phyloP scores from a whole-genome alignment of 37 sponge, comb jelly and placozoan species.

The Ianthella basta region DNA sequence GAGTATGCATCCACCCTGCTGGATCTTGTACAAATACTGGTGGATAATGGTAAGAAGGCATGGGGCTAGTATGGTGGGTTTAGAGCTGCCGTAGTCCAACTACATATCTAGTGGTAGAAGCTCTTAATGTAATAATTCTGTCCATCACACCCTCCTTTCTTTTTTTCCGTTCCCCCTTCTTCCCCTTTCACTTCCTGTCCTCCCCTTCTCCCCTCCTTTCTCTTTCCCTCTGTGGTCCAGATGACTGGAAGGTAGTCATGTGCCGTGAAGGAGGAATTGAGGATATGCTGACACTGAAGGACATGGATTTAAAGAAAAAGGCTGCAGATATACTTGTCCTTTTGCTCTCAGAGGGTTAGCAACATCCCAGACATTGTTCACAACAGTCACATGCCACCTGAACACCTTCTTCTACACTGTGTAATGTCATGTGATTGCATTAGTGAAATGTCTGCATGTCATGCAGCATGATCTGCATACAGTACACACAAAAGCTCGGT shows the following conservation, averaged over 20 bases:
- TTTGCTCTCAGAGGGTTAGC: constrained; percentile 34
- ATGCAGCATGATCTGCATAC: neutral
- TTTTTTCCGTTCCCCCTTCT: neutral
- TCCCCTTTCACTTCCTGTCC: too few species aligned
- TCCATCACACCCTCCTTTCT: neutral
- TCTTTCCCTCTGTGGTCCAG: constrained; percentile 18
- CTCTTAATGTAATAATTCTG: too few species aligned
- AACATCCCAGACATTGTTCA: neutral
- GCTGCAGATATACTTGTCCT: constrained; percentile 42
- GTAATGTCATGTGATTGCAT: too few species aligned
- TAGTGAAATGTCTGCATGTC: neutral
- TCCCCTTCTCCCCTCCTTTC: too few species aligned
- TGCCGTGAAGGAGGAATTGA: constrained; percentile 3
- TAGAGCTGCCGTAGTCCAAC: neutral
- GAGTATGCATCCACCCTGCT: constrained; percentile 1
- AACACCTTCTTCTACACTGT: neutral
- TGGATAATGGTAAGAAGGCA: constrained; percentile 28
- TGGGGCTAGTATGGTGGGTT: too few species aligned
- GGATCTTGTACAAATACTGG: constrained; percentile 27
- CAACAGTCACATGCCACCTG: too few species aligned
- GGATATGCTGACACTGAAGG: constrained; percentile 18
- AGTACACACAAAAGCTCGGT: neutral
- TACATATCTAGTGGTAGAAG: too few species aligned
- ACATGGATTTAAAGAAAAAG: constrained; percentile 13
- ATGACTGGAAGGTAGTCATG: constrained; percentile 42